These are phyloP conservation scores for Menidia beryllina DNA, from an alignment of 2,113 vertebrate species.

Conservation along the genomic window DNA sequence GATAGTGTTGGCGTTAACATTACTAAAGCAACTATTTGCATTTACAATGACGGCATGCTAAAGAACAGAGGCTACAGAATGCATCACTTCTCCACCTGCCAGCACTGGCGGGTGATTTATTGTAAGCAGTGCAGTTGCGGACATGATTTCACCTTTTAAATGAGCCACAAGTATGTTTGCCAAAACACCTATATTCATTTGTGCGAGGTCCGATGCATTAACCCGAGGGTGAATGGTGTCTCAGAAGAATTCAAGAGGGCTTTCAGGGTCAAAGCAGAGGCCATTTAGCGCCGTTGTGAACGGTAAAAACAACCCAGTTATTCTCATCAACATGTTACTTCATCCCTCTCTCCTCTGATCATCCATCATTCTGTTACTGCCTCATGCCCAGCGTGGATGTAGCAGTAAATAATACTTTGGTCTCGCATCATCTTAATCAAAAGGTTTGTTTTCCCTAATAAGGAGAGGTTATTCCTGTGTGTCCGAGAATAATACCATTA, in stretches of 20 bases:
- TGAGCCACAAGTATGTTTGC: too few species aligned
- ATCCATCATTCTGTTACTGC: not conserved
- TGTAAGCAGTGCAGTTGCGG: not conserved
- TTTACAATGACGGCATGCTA: too few species aligned
- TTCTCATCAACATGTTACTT: not conserved
- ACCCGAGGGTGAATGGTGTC: not conserved
- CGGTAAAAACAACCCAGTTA: not conserved
- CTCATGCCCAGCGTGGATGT: not conserved
- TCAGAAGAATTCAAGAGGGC: not conserved
- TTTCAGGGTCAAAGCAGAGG: not conserved
- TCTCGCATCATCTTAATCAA: too few species aligned
- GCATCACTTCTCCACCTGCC: not conserved
- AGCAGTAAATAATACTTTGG: not conserved
- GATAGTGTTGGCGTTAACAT: too few species aligned
- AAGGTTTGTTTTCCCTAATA: too few species aligned
- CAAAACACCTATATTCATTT: too few species aligned
- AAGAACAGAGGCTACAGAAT: not conserved
- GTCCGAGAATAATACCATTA: not conserved
- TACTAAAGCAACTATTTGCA: too few species aligned
- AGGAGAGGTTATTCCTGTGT: not conserved
- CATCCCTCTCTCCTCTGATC: not conserved
- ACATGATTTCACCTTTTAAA: too few species aligned
- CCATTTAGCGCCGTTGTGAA: not conserved
- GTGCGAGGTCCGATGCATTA: too few species aligned
- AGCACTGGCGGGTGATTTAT: not conserved